Base-by-base conservation (phyloP, 2,113 vertebrate species). In the Semnornis frantzii region DNA sequence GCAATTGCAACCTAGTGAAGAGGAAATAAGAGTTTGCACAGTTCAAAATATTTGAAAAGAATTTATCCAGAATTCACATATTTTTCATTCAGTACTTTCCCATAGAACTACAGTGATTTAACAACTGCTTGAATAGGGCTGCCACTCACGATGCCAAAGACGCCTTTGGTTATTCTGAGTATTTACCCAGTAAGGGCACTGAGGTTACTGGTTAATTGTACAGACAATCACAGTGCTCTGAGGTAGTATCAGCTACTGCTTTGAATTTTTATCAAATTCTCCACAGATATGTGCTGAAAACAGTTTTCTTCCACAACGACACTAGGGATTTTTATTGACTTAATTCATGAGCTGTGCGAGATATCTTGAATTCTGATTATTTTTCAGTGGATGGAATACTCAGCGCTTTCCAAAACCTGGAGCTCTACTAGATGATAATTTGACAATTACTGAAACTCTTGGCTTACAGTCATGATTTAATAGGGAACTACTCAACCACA, bases 261-360 rank as follows among this genome's bases (percentile, higher is more conserved):
- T 95, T 84, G 84, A 46, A 82, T 91, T 94, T 92, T 89, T 80
- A n/a, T 91, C 54, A 79, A 75, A 33, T 15, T 73, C 58, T 42
- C 18, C 39, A 65, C 20, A 73, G 63, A 87, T 24, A 39, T 8
- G 20, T 21, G 28, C 69, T 66, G 77, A 50, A 86, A 92, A 68
- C 10, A 46, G 8, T 94, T 72, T 86, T 74, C 6, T 74, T 84
- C 55, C 50, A 58, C 25, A 75, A 72, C 85, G 60, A 50, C 30
- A 27, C 5, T 27, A 28, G 66, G 27, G n/a, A 74, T 63, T 85
- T 92, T 85, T 63, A 46, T 74, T 88, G 39, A 63, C 23, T 58
- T 82, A 48, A 89, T 82, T 75, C 93, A 25, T 50, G 31, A 31
- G 8, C 25, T 33, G 5, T 71, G 16, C 48, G 54, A 52, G 46